Evolutionary conservation across 2,113 vertebrate genomes (phyloP).

Genomic region (Romanogobio albipinnatus): DNA sequence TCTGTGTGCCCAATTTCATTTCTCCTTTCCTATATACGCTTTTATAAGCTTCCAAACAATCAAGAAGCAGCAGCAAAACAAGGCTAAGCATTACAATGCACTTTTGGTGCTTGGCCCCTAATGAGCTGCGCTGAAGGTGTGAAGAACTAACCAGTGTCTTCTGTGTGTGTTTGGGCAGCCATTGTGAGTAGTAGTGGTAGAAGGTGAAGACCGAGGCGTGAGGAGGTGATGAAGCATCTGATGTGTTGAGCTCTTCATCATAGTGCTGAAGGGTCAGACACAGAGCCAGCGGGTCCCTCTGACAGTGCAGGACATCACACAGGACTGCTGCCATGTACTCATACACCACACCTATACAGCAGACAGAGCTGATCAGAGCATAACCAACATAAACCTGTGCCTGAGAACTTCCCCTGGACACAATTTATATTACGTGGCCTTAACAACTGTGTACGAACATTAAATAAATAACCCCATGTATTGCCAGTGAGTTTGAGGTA

Average conservation of each 20-base stretch:
- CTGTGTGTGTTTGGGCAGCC: constrained; percentile 81
- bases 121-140: neutral
- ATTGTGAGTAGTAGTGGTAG: constrained; percentile 85
- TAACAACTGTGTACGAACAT: too few relatives aligned
- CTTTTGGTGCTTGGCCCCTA: too few relatives aligned
- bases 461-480: too few relatives aligned
- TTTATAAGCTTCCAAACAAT: neutral
- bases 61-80: neutral
- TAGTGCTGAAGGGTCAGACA: constrained; percentile 88
- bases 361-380: neutral
- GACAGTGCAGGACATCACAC: constrained; percentile 88
- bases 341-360: constrained; percentile 66
- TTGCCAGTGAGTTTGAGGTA: too few relatives aligned
- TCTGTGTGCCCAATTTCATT: neutral
- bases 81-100: neutral
- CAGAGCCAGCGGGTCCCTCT: constrained; percentile 89
- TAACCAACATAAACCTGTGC: too few relatives aligned
- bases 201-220: constrained; percentile 73
- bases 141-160: constrained; percentile 77
- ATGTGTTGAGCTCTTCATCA: constrained; percentile 79
- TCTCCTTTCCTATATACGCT: neutral
- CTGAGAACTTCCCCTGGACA: too few relatives aligned
- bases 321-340: constrained; percentile 83
- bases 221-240: constrained; percentile 55
- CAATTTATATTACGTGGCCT: too few relatives aligned